Conservation (phyloP, 1,140 invertebrate species). For the Meloidogyne floridensis region DNA sequence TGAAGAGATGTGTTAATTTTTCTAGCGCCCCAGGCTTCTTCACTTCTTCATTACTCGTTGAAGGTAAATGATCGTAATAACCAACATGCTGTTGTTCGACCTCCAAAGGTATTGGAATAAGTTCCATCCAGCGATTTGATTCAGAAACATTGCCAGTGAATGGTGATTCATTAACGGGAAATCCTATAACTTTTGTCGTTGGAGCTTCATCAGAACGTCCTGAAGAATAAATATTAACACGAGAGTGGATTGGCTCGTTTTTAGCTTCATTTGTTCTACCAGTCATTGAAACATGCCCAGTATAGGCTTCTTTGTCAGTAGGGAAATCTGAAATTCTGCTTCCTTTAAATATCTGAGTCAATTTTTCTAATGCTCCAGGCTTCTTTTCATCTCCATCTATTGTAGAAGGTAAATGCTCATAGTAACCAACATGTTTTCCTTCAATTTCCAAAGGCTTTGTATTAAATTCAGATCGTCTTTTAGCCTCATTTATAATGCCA, state of each 20-base stretch:
- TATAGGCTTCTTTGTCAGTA: no score
- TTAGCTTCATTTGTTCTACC: no score
- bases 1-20: slow-evolving; percentile 18
- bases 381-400: not conserved
- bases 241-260: slow-evolving; percentile 4
- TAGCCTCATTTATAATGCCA: no score
- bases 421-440: no score
- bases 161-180: not conserved
- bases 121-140: not conserved
- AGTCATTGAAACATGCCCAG: not conserved
- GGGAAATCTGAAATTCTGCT: not conserved
- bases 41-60: not conserved
- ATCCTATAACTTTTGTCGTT: not conserved
- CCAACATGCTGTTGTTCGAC: not conserved
- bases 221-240: slow-evolving; percentile 28
- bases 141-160: not conserved
- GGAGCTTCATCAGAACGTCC: slow-evolving; percentile 40
- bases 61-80: not conserved
- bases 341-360: slow-evolving; percentile 16
- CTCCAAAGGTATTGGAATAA: not conserved
- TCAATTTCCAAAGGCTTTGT: no score
- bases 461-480: no score
- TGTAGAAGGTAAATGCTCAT: no score
- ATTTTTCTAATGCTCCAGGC: not conserved
- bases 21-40: slow-evolving; percentile 18